Base-by-base conservation (phyloP, 2,113 vertebrate genomes). In the Notiomystis cincta region DNA sequence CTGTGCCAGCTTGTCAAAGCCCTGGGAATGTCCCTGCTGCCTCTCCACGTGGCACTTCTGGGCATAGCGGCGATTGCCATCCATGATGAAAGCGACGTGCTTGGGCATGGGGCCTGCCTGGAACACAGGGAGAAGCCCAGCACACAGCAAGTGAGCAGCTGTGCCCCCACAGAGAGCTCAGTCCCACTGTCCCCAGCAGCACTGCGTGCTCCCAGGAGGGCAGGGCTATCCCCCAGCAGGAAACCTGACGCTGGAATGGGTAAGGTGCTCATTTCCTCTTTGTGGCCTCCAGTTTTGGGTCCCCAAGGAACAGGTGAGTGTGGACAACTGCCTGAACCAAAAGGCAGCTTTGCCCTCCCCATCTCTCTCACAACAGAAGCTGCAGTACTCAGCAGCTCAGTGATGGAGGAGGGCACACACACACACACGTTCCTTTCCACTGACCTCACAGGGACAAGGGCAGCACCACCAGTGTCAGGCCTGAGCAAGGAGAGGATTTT, bases 31-130 rank as follows among this genome's bases (percentile, higher is more conserved):
- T 1, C 99, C 99, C 95, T 99, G 98, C 87, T 99, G 98, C 0
- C 98, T 98, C 75, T 99, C 98, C 95, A 99, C 98, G 2, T 99
- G 98, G 20, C 98, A 98, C 96, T 99, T 99, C 14, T 97, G 98
- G 24, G 99, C 99, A 33, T 99, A 99, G 38, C 99, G 99, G 37
- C 99, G 98, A 87, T 99, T 99, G 23, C 99, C 99, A 42, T 99
- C 99, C 99, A 99, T 99, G 97, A 99, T 99, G 97, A 99, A 99
- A 18, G 99, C 99, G 44, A 99, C 97, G 35, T 99, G 99, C 96
- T 98, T 99, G 64, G 99, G 99, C 98, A 99, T 98, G 1, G 99
- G 99, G n/a, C 99, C 99, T 82, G 98, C 98, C 99, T 99, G 90
- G 56, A 70, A 76, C 57, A 94, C 5, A 86, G 66, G 64, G 58